A percentile compares a stretch with the other conserved stretches of the same genome.
These are phyloP conservation scores for Sympetrum striolatum DNA, from an alignment of 2,888 invertebrate genomes.

Conservation along the genomic window DNA sequence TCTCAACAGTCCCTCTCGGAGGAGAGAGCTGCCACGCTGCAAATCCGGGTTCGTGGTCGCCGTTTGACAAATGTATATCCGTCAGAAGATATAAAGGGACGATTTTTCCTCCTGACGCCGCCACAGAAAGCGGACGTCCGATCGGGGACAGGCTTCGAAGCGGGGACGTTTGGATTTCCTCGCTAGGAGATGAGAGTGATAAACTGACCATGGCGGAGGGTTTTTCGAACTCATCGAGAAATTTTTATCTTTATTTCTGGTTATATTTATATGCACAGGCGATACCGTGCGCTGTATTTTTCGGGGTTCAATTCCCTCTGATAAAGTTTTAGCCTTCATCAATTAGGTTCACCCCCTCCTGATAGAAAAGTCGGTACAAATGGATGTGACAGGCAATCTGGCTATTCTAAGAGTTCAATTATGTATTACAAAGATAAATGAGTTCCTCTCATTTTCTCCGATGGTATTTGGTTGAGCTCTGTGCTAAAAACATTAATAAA, in stretches of 20 bases:
- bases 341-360: too few relatives aligned
- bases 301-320: too few relatives aligned
- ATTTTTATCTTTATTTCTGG: neutral
- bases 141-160: neutral
- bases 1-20: neutral
- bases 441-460: too few relatives aligned
- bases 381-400: too few relatives aligned
- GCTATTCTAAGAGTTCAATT: too few relatives aligned
- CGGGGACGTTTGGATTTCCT: neutral
- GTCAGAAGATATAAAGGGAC: neutral
- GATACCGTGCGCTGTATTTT: neutral
- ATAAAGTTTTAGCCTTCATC: too few relatives aligned
- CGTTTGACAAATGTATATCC: slow-evolving; percentile 37
- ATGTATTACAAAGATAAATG: too few relatives aligned
- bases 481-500: too few relatives aligned
- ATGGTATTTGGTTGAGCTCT: too few relatives aligned
- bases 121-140: neutral
- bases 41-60: slow-evolving; percentile 30
- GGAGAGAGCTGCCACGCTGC: slow-evolving; percentile 6
- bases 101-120: neutral
- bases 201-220: neutral
- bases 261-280: neutral
- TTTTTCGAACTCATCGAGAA: neutral
- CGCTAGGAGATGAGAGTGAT: neutral
- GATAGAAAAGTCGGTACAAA: too few relatives aligned